Conservation (phyloP, 2,888 invertebrate genomes). For the Druceiella hillmani region DNA sequence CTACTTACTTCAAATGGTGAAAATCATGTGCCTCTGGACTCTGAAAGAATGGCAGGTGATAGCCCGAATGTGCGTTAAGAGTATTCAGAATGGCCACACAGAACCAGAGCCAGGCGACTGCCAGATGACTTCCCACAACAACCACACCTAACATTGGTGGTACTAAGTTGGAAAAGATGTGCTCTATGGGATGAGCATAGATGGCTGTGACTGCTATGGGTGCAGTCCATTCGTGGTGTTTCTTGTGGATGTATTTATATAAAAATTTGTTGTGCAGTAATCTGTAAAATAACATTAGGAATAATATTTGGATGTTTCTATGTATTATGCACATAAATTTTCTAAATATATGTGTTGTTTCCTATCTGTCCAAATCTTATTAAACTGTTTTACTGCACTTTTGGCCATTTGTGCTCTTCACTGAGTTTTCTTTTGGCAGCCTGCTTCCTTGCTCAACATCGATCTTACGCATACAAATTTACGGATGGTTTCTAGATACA, state of each 20-base stretch:
- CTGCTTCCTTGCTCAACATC: too few species aligned
- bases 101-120: conserved; percentile 75
- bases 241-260: conserved; percentile 79
- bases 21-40: conserved; percentile 85
- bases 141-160: conserved; percentile 72
- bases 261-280: conserved; percentile 66
- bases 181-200: conserved; percentile 73
- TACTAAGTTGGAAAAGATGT: conserved; percentile 69
- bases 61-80: conserved; percentile 78
- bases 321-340: neutral
- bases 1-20: conserved; percentile 73
- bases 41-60: conserved; percentile 80
- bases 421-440: too few species aligned
- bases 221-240: conserved; percentile 85
- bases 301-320: too few species aligned
- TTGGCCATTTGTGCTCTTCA: too few species aligned
- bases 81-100: conserved; percentile 72
- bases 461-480: too few species aligned
- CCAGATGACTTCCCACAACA: conserved; percentile 70
- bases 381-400: too few species aligned
- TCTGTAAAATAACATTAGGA: conserved; percentile 37
- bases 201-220: conserved; percentile 78
- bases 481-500: too few species aligned
- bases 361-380: too few species aligned
- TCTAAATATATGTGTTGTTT: neutral